Base-by-base conservation (phyloP, 2,888 invertebrate species). In the Drosophila demipolita region DNA sequence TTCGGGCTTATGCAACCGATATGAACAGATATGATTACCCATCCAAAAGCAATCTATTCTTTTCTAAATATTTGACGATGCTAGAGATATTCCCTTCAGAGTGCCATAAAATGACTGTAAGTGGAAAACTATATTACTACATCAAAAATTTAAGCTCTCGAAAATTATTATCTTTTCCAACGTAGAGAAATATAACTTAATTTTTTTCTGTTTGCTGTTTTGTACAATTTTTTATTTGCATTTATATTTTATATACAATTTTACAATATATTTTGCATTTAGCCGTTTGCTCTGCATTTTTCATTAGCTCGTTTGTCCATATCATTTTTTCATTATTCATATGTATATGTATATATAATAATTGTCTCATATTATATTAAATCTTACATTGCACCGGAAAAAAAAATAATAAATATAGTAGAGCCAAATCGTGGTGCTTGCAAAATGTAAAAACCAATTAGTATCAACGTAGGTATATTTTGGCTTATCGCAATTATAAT, bases 191-290 rank as follows among this genome's bases (percentile, higher is more conserved):
- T n/a, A 23, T 9, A 69, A 35, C 2, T 40, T 29, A 0, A 52
- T 23, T 8, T 20, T n/a, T 9, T 15, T 4, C 7, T 7, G 5
- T 52, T 73, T 79, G 73, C 68, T 60, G 67, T 73, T 73, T 83
- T 80, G 71, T 84, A 82, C 78, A 82, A 73, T 77, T 80, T 80
- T 83, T 83, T 86, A 84, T 84, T 85, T 87, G 87, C 84, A 70
- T 85, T 85, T 79, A 87, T 82, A 78, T 82, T 78, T 78, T 84
- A 85, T 85, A 74, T 85, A 85, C 88, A 85, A 87, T 81, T 84
- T 78, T 87, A 84, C 85, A 85, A 79, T 85, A 66, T 69, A 71
- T 68, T 78, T 73, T 63, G 50, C 64, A 53, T 64, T 60, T 73
- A 64, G 64, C 65, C 62, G 54, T 76, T 72, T 69, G 48, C 57